Evolutionary conservation across 2,113 vertebrate species (phyloP).

Genomic region (Solenodon paradoxus): DNA sequence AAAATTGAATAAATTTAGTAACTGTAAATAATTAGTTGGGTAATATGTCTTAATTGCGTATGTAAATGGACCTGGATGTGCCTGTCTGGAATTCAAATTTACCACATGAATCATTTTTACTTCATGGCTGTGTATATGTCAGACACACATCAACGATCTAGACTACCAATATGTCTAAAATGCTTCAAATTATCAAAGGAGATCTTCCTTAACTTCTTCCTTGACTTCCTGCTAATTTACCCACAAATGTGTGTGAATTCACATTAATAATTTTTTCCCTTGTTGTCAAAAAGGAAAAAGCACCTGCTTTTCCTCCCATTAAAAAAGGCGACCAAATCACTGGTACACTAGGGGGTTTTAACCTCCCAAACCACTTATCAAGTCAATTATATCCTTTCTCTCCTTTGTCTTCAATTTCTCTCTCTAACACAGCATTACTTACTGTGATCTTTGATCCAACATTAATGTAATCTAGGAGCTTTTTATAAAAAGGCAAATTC

Average conservation of each 20-base stretch:
- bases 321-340: not conserved
- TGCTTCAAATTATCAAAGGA: not conserved
- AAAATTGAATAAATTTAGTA: not conserved
- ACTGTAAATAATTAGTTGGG: not conserved
- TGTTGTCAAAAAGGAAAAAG: not conserved
- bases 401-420: not conserved
- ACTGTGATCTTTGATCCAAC: not conserved
- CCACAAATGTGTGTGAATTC: not conserved
- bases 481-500: not conserved
- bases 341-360: not conserved
- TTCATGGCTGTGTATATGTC: not conserved
- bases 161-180: not conserved
- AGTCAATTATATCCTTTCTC: not conserved
- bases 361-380: not conserved
- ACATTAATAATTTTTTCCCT: not conserved
- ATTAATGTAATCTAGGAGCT: not conserved
- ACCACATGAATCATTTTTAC: not conserved
- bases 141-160: not conserved
- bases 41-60: not conserved
- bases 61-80: not conserved
- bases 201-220: not conserved
- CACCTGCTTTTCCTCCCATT: not conserved
- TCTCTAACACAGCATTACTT: not conserved
- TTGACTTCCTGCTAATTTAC: not conserved
- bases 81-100: not conserved